These are phyloP conservation scores for Progne subis DNA, from an alignment of 2,113 vertebrate genomes.

Conservation along the genomic window DNA sequence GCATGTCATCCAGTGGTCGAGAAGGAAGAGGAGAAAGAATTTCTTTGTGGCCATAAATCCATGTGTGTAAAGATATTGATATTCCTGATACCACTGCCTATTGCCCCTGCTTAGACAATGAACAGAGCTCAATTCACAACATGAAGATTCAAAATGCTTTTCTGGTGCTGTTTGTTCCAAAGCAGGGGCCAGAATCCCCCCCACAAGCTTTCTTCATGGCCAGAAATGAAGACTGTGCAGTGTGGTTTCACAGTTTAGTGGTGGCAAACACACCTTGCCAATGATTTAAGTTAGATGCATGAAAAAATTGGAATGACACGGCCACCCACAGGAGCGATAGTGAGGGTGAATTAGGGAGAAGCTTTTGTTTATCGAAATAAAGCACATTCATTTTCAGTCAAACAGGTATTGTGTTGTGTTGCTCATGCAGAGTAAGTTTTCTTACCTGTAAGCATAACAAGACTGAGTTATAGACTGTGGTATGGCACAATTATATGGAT, in stretches of 20 bases:
- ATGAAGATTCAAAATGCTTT: background rate
- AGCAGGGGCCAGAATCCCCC: background rate
- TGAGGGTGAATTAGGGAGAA: background rate
- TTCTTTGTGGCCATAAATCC: background rate
- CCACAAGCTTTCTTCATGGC: background rate
- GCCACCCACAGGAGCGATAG: background rate
- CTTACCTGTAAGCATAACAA: background rate
- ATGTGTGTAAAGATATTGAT: background rate
- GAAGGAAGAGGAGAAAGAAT: background rate
- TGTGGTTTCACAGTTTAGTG: background rate
- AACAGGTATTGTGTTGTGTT: background rate
- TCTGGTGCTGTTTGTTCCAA: background rate
- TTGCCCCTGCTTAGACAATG: background rate
- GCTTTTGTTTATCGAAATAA: background rate
- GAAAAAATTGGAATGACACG: background rate
- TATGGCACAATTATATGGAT: background rate
- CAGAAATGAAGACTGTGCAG: background rate
- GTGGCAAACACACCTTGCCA: background rate
- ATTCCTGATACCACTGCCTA: background rate
- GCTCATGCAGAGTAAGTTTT: background rate
- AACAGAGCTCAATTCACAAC: background rate
- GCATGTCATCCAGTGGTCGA: background rate
- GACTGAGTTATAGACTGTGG: background rate
- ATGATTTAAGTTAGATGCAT: background rate
- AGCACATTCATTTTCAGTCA: background rate